These are phyloP conservation scores for Conistra vaccinii DNA, from an alignment of 2,888 invertebrate species.

Conservation along the genomic window DNA sequence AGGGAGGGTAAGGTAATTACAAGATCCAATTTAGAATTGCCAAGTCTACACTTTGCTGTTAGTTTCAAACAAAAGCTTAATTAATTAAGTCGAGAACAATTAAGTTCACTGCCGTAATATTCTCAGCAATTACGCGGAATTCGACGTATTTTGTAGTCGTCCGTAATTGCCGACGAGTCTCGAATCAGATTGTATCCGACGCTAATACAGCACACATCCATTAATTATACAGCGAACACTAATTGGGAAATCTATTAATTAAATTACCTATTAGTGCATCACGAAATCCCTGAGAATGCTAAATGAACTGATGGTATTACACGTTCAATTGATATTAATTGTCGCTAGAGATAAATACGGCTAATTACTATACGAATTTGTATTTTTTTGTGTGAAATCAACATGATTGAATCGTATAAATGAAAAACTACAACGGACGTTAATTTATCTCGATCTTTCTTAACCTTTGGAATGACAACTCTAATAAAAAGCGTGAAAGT, in stretches of 20 bases:
- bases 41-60: slow-evolving; percentile 91
- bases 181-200: slow-evolving; percentile 87
- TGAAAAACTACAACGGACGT: slow-evolving; percentile 16
- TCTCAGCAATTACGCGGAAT: slow-evolving; percentile 90
- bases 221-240: slow-evolving; percentile 86
- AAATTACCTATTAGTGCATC: slow-evolving; percentile 80
- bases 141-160: slow-evolving; percentile 89
- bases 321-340: slow-evolving; percentile 48
- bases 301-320: slow-evolving; percentile 54
- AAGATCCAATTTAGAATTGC: slow-evolving; percentile 91
- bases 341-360: slow-evolving; percentile 21
- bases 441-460: slow-evolving; percentile 30
- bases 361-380: slow-evolving; percentile 15
- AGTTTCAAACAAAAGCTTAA: slow-evolving; percentile 91
- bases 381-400: neutral
- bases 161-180: slow-evolving; percentile 87
- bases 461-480: slow-evolving; percentile 27
- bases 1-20: slow-evolving; percentile 90
- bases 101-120: slow-evolving; percentile 90
- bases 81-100: slow-evolving; percentile 91
- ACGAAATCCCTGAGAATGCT: slow-evolving; percentile 71
- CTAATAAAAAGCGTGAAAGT: slow-evolving; percentile 54
- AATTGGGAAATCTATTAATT: slow-evolving; percentile 89
- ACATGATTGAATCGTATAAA: neutral
- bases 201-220: slow-evolving; percentile 87